These are phyloP conservation scores for Rynchops niger DNA, from an alignment of 2,113 vertebrate genomes.

Conservation along the genomic window DNA sequence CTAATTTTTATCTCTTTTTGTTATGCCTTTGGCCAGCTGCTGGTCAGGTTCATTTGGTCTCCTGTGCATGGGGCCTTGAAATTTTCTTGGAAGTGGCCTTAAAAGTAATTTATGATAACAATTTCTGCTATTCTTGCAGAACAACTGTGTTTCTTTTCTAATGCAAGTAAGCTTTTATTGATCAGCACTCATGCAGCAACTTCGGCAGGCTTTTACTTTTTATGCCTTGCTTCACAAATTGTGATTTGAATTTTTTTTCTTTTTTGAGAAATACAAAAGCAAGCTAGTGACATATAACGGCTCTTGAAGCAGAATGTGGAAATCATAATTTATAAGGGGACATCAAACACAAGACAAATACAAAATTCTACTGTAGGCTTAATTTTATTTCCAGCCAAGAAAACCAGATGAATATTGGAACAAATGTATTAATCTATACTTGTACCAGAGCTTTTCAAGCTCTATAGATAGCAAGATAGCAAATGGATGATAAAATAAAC, in stretches of 20 bases:
- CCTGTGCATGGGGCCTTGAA: background rate
- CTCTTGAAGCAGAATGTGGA: background rate
- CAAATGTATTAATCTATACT: background rate
- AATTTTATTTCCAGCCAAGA: background rate
- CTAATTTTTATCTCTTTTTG: background rate
- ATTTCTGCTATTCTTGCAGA: background rate
- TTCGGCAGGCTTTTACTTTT: background rate
- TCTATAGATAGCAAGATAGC: background rate
- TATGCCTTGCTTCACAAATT: background rate
- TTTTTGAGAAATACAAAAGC: background rate
- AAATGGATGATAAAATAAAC: background rate
- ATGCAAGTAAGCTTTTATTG: background rate
- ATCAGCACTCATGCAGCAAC: background rate
- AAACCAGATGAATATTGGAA: background rate
- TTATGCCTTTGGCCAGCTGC: background rate
- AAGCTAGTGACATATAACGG: background rate
- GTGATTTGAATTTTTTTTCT: background rate
- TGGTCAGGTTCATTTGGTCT: background rate
- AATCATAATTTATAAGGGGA: background rate
- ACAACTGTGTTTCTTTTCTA: background rate
- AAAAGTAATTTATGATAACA: background rate
- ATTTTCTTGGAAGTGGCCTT: background rate
- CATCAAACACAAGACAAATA: background rate
- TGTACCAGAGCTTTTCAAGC: background rate
- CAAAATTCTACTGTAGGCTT: background rate